Conservation (phyloP, 2,888 invertebrate species). For the Orthosia gracilis region DNA sequence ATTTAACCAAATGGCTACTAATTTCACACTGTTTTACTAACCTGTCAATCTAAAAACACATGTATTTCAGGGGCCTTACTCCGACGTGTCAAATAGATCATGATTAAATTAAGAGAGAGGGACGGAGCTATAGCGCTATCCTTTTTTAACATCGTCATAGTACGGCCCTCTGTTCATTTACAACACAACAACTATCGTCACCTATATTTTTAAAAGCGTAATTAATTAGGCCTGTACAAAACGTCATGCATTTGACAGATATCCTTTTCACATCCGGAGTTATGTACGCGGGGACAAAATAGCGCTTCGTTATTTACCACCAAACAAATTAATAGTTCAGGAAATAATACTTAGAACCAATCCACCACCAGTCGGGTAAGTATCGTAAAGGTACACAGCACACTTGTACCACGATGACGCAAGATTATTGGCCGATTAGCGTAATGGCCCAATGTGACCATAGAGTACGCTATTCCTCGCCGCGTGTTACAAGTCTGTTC, state of each 20-base stretch:
- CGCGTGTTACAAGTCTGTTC: conserved; percentile 29
- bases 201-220: conserved; percentile 10
- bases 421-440: neutral
- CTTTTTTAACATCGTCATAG: too few relatives aligned
- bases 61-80: too few relatives aligned
- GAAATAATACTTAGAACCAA: conserved; percentile 5
- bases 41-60: neutral
- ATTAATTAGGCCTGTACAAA: conserved; percentile 4
- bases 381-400: conserved; percentile 18
- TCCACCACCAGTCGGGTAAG: conserved; percentile 28
- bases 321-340: neutral
- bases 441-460: neutral
- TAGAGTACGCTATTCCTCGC: neutral
- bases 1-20: too few relatives aligned
- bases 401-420: conserved; percentile 21
- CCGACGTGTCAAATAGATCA: too few relatives aligned
- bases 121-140: too few relatives aligned
- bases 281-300: conserved; percentile 15
- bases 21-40: neutral
- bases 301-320: too few relatives aligned
- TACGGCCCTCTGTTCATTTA: neutral
- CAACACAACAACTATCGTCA: conserved; percentile 36
- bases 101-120: too few relatives aligned
- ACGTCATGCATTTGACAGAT: conserved; percentile 41
- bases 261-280: conserved; percentile 25